phyloP scores from a whole-genome alignment of 2,113 vertebrate genomes.

The Falco punctatus region DNA sequence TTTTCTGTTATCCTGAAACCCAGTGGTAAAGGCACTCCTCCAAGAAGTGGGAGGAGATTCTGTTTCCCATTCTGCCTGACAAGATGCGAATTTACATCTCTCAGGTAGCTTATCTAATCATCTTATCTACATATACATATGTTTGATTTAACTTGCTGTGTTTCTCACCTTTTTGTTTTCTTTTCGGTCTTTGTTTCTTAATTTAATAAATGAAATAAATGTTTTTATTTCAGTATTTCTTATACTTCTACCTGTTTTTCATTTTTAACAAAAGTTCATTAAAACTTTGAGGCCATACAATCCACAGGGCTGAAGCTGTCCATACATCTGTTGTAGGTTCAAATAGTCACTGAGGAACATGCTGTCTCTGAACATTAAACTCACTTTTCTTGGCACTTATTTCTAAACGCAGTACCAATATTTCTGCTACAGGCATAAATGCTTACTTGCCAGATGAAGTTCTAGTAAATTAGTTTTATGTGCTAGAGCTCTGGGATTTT shows the following conservation, averaged over 20 bases:
- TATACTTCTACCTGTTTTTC: not conserved
- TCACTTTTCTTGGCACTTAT: not conserved
- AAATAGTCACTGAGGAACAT: not conserved
- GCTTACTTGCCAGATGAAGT: not conserved
- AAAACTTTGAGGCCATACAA: not conserved
- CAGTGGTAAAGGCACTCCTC: not conserved
- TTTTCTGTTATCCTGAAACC: not conserved
- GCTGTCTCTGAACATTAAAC: not conserved
- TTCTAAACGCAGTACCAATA: not conserved
- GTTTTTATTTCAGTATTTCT: not conserved
- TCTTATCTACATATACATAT: not conserved
- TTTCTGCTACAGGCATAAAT: not conserved
- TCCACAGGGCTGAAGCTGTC: not conserved
- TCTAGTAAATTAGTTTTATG: not conserved
- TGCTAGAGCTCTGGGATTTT: not conserved
- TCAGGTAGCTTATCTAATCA: not conserved
- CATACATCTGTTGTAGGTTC: not conserved
- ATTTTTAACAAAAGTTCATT: not conserved
- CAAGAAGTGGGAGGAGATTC: not conserved
- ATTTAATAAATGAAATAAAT: not conserved
- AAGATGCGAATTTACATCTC: not conserved
- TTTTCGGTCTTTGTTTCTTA: not conserved
- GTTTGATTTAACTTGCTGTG: not conserved
- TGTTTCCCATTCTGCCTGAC: not conserved
- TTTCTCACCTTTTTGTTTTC: not conserved